Evolutionary conservation across 2,113 vertebrate genomes (phyloP).

Genomic region (Pelvicachromis taeniatus): DNA sequence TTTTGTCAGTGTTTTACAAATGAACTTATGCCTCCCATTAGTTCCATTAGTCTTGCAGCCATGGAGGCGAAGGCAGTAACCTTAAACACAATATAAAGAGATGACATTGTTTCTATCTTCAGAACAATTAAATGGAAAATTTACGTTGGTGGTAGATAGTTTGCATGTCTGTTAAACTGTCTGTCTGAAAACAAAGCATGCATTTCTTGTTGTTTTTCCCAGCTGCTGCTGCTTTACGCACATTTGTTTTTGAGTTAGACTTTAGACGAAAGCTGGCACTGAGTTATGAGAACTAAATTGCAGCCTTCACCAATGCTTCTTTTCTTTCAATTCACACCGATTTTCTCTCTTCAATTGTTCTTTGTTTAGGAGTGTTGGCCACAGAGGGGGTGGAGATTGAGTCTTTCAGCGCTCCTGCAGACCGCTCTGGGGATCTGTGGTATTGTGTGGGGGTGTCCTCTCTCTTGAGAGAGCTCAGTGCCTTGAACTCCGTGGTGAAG

Average conservation of each 20-base stretch:
- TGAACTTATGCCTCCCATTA: not conserved
- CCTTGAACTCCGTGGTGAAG: conserved; percentile 70
- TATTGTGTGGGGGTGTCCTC: conserved; percentile 77
- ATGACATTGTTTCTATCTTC: not conserved
- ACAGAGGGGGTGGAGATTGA: conserved; percentile 75
- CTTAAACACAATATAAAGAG: not conserved
- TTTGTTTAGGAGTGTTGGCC: conserved; percentile 76
- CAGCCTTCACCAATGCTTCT: not conserved
- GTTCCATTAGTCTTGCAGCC: not conserved
- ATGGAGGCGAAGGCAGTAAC: not conserved
- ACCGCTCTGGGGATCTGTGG: conserved; percentile 76
- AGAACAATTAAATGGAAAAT: not conserved
- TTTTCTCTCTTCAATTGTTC: conserved; percentile 3
- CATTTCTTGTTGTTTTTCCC: not conserved
- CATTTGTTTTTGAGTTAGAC: not conserved
- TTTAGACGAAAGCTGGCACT: not conserved
- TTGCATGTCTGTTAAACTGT: not conserved
- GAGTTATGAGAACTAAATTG: not conserved
- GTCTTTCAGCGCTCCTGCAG: conserved; percentile 79
- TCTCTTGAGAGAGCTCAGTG: conserved; percentile 63
- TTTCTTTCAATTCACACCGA: not conserved
- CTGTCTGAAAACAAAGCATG: not conserved
- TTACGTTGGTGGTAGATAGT: not conserved
- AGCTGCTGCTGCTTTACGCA: not conserved
- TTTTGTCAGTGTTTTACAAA: not conserved